Evolutionary conservation across 2,797 vertebrate species (phyloP).

Genomic region (Trachops cirrhosus): DNA sequence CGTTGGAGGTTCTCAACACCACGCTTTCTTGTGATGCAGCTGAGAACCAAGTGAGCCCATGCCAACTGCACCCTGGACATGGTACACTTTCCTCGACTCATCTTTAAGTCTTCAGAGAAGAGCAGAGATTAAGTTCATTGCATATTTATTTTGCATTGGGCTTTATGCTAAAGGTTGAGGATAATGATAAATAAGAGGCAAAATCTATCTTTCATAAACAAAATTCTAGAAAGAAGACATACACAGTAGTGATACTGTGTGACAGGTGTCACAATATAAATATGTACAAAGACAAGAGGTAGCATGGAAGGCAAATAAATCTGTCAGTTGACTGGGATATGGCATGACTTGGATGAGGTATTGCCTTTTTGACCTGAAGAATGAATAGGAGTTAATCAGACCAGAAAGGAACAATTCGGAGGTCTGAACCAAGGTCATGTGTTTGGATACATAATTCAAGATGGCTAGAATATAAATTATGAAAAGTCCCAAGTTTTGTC

Average conservation of each 20-base stretch:
- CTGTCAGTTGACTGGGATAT: neutral
- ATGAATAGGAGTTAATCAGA: neutral
- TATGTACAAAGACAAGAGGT: neutral
- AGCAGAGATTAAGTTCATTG: neutral
- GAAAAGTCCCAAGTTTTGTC: neutral
- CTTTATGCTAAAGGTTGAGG: neutral
- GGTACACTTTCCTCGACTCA: neutral
- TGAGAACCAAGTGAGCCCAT: neutral
- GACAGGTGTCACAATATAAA: neutral
- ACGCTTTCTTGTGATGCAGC: neutral
- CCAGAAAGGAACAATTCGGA: neutral
- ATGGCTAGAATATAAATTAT: neutral
- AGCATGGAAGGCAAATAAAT: neutral
- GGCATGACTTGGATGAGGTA: neutral
- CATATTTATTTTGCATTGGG: neutral
- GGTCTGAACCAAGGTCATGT: neutral
- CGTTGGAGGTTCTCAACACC: neutral
- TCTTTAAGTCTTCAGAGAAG: neutral
- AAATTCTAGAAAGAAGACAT: neutral
- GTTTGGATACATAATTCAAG: neutral
- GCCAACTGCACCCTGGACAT: neutral
- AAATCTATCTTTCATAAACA: neutral
- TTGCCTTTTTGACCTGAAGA: neutral
- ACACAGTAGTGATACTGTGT: neutral
- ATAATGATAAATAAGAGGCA: neutral